Conservation (phyloP, 1,140 invertebrate species). For the Drosophila orena region DNA sequence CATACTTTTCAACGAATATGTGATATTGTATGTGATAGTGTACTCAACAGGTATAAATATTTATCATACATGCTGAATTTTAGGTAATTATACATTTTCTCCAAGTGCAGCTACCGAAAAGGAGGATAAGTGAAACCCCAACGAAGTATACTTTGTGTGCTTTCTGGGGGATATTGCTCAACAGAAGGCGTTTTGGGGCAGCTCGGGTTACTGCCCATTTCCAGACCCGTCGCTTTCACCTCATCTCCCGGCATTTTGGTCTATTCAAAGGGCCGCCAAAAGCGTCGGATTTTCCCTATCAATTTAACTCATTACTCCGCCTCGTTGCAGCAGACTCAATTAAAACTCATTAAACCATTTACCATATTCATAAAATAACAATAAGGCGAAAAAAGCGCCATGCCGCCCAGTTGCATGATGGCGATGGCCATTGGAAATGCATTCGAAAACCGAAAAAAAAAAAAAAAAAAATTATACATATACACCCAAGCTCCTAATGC, state of each 20-base stretch:
- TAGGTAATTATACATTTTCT: not conserved
- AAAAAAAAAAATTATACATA: slow-evolving; percentile 16
- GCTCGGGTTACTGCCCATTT: slow-evolving; percentile 42
- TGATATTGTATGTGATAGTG: no score
- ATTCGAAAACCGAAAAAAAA: slow-evolving; percentile 5
- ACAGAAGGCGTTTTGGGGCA: slow-evolving; percentile 56
- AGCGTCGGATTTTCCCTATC: slow-evolving; percentile 60
- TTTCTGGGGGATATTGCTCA: slow-evolving; percentile 42
- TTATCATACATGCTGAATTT: no score
- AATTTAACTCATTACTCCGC: slow-evolving; percentile 75
- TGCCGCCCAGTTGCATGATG: slow-evolving; percentile 41
- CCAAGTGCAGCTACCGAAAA: slow-evolving; percentile 20
- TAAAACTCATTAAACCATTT: slow-evolving; percentile 83
- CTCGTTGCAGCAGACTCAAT: slow-evolving; percentile 57
- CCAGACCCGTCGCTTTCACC: slow-evolving; percentile 61
- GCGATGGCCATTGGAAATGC: slow-evolving; percentile 22
- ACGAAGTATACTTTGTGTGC: slow-evolving; percentile 13
- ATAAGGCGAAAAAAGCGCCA: slow-evolving; percentile 60
- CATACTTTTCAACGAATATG: no score
- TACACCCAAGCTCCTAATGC: slow-evolving; percentile 57
- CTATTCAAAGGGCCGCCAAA: slow-evolving; percentile 42
- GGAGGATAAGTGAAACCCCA: slow-evolving; percentile 27
- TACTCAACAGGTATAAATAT: no score
- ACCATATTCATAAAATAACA: slow-evolving; percentile 82
- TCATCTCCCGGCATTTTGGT: slow-evolving; percentile 42